Evolutionary conservation across 1,140 invertebrate genomes (phyloP).

Genomic region (Pogonognathellus flavescens): DNA sequence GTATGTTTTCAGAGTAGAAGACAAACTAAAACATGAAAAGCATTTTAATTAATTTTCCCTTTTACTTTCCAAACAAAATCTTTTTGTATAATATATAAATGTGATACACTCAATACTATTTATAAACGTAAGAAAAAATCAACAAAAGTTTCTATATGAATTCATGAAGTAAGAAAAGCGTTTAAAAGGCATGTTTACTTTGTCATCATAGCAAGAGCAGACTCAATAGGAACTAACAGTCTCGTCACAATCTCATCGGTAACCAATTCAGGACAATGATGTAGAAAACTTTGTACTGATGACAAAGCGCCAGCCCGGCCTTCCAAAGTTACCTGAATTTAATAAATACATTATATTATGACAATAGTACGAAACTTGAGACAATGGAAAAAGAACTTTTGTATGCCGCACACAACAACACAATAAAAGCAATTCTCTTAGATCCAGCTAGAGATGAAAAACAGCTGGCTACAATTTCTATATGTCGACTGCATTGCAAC

Average conservation of each 20-base stretch:
- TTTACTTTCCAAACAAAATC: not conserved
- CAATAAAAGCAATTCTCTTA: too few relatives aligned
- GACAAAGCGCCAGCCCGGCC: slow-evolving; percentile 95
- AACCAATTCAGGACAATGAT: slow-evolving; percentile 90
- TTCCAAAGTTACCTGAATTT: slow-evolving; percentile 85
- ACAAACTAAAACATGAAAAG: slow-evolving; percentile 75
- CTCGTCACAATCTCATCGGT: slow-evolving; percentile 91
- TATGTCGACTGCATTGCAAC: too few relatives aligned
- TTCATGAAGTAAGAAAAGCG: too few relatives aligned
- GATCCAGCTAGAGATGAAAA: too few relatives aligned
- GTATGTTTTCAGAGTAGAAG: slow-evolving; percentile 89
- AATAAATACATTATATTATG: not conserved
- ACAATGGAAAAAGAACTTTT: too few relatives aligned
- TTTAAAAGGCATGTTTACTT: slow-evolving; percentile 78
- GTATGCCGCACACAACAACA: too few relatives aligned
- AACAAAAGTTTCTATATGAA: not conserved
- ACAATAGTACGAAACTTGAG: too few relatives aligned
- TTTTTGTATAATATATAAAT: not conserved
- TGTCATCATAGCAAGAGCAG: slow-evolving; percentile 91
- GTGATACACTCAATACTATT: too few relatives aligned
- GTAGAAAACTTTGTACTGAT: slow-evolving; percentile 92
- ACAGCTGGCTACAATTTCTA: too few relatives aligned
- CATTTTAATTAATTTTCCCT: not conserved
- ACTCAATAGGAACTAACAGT: slow-evolving; percentile 91
- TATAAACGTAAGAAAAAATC: not conserved